These are phyloP conservation scores for Plumapathes pennacea DNA, from an alignment of 92 coral and sea anemone genomes.

Conservation along the genomic window DNA sequence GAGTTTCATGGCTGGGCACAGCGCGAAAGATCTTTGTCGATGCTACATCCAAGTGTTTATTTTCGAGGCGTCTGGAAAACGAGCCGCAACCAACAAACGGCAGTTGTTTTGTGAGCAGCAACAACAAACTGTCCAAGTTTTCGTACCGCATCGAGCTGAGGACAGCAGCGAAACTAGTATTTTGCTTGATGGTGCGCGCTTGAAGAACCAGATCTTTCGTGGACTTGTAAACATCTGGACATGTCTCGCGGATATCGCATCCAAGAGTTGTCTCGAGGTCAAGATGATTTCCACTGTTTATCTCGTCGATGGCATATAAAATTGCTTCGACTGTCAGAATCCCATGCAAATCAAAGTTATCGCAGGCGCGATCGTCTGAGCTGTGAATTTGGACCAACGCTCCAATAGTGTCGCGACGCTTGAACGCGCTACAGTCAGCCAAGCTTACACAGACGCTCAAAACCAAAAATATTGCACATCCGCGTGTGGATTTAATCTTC, in stretches of 20 bases:
- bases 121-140: conserved; percentile 1
- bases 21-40: conserved; percentile 50
- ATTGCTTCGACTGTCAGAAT: conserved; percentile 59
- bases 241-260: conserved; percentile 38
- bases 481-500: too few relatives aligned
- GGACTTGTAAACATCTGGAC: conserved; percentile 9
- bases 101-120: conserved; percentile 11
- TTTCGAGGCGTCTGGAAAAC: conserved; percentile 9
- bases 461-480: too few relatives aligned
- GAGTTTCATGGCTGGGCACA: conserved; percentile 53
- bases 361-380: conserved; percentile 18
- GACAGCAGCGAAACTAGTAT: conserved; percentile 15
- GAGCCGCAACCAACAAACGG: conserved; percentile 56
- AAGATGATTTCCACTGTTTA: conserved; percentile 17
- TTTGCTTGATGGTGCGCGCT: neutral
- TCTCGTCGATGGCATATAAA: conserved; percentile 39
- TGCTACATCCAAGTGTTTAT: neutral
- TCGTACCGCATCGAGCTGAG: neutral
- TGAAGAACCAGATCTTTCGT: conserved; percentile 25
- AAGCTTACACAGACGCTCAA: too few relatives aligned
- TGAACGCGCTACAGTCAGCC: too few relatives aligned
- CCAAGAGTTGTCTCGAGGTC: conserved; percentile 21
- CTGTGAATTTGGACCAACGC: too few relatives aligned
- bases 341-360: conserved; percentile 18
- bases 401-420: too few relatives aligned